phyloP scores from a whole-genome alignment of 1,140 invertebrate genomes.

The Periplaneta americana region DNA sequence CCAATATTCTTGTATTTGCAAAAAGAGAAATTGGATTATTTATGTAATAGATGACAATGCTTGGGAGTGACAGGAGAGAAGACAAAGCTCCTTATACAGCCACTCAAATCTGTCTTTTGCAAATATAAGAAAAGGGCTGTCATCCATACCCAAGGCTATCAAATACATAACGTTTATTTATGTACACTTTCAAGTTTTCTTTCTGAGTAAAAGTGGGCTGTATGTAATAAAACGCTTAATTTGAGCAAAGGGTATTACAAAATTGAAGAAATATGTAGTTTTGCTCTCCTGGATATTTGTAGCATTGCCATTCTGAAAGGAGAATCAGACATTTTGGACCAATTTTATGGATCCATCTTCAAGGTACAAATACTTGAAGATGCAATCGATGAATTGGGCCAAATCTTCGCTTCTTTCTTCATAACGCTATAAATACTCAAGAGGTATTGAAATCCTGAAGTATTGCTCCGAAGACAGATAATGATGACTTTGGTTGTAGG shows the following conservation, averaged over 20 bases:
- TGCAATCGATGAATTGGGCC: too few relatives aligned
- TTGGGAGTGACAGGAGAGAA: neutral
- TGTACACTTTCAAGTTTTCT: neutral
- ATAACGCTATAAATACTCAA: too few relatives aligned
- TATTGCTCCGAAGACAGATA: too few relatives aligned
- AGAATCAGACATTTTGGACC: too few relatives aligned
- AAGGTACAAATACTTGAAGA: too few relatives aligned
- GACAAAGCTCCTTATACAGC: neutral
- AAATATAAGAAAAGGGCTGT: neutral
- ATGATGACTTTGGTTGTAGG: neutral
- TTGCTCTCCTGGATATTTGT: neutral
- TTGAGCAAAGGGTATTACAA: neutral
- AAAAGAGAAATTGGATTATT: neutral
- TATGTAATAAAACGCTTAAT: too few relatives aligned
- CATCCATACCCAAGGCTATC: neutral
- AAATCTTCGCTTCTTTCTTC: too few relatives aligned
- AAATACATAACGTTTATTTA: neutral
- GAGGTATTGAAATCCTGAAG: too few relatives aligned
- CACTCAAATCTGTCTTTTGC: neutral
- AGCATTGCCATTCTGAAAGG: too few relatives aligned
- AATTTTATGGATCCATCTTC: too few relatives aligned
- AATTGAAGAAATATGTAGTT: neutral
- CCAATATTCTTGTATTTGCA: neutral
- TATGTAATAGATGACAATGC: neutral
- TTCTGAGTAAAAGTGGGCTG: neutral